Conservation (phyloP, 2,113 vertebrate species). For the Dolichallabes microphthalmus region DNA sequence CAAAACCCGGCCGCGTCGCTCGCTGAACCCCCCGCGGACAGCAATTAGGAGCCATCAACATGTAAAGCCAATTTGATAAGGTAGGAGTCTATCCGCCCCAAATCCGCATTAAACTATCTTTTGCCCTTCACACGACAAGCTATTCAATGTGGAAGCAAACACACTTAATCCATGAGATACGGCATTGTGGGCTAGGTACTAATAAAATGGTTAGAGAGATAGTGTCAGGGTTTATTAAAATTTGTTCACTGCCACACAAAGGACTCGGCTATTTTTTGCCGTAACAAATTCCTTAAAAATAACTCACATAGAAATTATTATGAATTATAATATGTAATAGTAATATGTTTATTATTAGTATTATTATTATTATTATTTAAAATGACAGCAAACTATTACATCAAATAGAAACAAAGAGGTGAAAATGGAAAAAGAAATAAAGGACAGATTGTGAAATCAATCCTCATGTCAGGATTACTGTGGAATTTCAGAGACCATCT, state of each 20-base stretch:
- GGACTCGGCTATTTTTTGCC: slow-evolving; percentile 11
- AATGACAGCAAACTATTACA: not conserved
- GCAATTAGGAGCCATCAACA: slow-evolving; percentile 82
- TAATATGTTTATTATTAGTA: not conserved
- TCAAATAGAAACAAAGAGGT: slow-evolving; percentile 14
- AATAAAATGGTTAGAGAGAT: slow-evolving; percentile 66
- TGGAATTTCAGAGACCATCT: slow-evolving; percentile 58
- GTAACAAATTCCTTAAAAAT: slow-evolving; percentile 16
- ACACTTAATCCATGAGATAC: slow-evolving; percentile 77
- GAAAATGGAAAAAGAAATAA: slow-evolving; percentile 52
- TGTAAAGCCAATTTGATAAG: slow-evolving; percentile 83
- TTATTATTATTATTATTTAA: slow-evolving; percentile 2
- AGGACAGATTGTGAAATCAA: slow-evolving; percentile 60
- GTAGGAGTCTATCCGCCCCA: slow-evolving; percentile 70
- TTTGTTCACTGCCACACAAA: slow-evolving; percentile 60
- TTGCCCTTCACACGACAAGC: slow-evolving; percentile 67
- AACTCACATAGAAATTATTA: not conserved
- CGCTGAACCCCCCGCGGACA: slow-evolving; percentile 72
- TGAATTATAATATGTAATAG: not conserved
- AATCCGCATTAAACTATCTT: slow-evolving; percentile 74
- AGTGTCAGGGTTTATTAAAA: slow-evolving; percentile 63
- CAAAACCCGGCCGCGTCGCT: slow-evolving; percentile 55
- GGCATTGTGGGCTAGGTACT: slow-evolving; percentile 73
- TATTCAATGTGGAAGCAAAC: slow-evolving; percentile 68
- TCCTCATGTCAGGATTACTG: slow-evolving; percentile 56